A percentile compares a stretch with the other conserved stretches of the same genome.
phyloP scores from a whole-genome alignment of 35 echinoderm and acorn worm species.

The Anneissia japonica region DNA sequence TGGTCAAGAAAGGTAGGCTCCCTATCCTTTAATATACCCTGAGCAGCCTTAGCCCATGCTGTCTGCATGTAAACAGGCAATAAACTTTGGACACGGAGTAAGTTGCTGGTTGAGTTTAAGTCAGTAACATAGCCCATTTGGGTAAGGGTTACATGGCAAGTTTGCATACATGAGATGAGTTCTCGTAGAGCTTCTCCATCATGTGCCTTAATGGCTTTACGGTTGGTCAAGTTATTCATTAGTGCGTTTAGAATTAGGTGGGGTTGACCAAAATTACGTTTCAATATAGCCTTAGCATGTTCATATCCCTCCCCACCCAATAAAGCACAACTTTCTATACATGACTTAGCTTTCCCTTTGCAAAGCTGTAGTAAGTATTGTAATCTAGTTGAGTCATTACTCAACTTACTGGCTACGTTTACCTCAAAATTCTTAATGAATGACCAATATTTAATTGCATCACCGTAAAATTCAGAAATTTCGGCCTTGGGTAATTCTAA shows the following conservation, averaged over 20 bases:
- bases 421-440: constrained; percentile 21
- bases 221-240: not conserved
- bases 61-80: constrained; percentile 1
- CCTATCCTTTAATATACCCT: constrained; percentile 1
- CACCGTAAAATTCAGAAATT: not conserved
- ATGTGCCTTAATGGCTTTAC: too few species aligned
- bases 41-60: constrained; percentile 9
- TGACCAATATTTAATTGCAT: constrained; percentile 8
- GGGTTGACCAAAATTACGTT: constrained; percentile 7
- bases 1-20: constrained; percentile 18
- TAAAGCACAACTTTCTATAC: constrained; percentile 13
- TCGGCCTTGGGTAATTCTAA: constrained; percentile 6
- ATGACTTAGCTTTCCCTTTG: constrained; percentile 11
- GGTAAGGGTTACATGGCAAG: constrained; percentile 16
- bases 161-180: not conserved
- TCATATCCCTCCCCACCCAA: constrained; percentile 9
- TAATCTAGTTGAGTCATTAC: constrained; percentile 6
- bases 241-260: constrained; percentile 12
- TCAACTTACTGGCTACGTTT: constrained; percentile 20
- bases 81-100: not conserved
- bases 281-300: constrained; percentile 13
- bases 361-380: constrained; percentile 22
- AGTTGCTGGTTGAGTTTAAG: constrained; percentile 1
- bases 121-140: constrained; percentile 21
- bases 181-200: not conserved